Percentiles rank a stretch among this genome's conserved stretches.
These are phyloP conservation scores for Argyresthia goedartella DNA, from an alignment of 2,888 invertebrate genomes.

Conservation along the genomic window DNA sequence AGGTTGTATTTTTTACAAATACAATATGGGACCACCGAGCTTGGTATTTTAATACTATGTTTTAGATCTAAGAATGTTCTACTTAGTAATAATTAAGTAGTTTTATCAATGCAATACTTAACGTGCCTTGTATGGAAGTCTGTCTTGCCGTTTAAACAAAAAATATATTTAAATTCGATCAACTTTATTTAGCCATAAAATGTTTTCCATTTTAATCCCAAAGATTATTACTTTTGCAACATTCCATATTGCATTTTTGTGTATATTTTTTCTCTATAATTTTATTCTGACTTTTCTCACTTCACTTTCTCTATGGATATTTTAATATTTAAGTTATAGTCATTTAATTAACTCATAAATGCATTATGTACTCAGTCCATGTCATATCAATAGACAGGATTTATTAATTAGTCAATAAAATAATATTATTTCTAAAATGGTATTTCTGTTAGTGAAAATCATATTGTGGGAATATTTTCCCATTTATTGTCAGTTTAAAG, in stretches of 20 bases:
- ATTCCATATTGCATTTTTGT: not conserved
- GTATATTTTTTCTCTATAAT: not conserved
- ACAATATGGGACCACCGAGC: conserved; percentile 31
- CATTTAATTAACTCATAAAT: not conserved
- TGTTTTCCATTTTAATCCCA: conserved; percentile 14
- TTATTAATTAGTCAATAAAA: conserved; percentile 2
- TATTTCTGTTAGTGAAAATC: not conserved
- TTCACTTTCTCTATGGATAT: not conserved
- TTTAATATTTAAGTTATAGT: not conserved
- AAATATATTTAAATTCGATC: conserved; percentile 8
- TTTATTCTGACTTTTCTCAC: not conserved
- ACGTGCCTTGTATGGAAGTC: conserved; percentile 36
- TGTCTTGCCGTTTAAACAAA: conserved; percentile 41
- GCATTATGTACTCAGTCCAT: not conserved
- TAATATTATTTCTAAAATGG: not conserved
- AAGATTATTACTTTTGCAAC: conserved; percentile 10
- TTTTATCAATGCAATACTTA: conserved; percentile 25
- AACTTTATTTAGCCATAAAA: conserved; percentile 13
- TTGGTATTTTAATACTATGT: conserved; percentile 13
- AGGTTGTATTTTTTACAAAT: not conserved
- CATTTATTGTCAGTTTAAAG: no score
- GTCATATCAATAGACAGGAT: conserved; percentile 1
- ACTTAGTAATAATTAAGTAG: not conserved
- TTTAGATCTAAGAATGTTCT: conserved; percentile 3
- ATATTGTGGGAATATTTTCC: no score